phyloP scores from a whole-genome alignment of 2,888 invertebrate species.

The Diaphora mendica region DNA sequence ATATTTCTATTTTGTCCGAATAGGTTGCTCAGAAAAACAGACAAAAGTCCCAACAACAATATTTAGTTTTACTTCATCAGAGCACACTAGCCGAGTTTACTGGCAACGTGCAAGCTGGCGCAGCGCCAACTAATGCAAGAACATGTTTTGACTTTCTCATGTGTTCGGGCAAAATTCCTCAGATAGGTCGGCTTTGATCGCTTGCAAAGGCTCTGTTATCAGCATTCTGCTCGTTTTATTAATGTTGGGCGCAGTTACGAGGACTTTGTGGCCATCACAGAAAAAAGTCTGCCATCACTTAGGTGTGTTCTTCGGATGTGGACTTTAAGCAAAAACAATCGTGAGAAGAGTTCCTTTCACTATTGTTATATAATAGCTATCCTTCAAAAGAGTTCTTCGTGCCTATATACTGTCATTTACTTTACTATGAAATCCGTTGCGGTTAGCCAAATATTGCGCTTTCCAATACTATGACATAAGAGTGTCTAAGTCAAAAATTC shows the following conservation, averaged over 20 bases:
- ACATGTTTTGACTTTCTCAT: constrained; percentile 47
- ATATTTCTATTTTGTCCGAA: background rate
- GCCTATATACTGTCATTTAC: constrained; percentile 12
- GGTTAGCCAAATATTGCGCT: background rate
- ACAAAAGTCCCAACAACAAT: constrained; percentile 4
- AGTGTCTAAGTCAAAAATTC: background rate
- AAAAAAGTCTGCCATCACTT: constrained; percentile 24
- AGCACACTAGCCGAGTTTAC: constrained; percentile 32
- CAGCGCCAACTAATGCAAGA: constrained; percentile 50
- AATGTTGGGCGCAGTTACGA: constrained; percentile 41
- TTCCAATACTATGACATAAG: constrained; percentile 10
- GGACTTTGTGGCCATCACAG: constrained; percentile 15
- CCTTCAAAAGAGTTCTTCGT: constrained; percentile 13
- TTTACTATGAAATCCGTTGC: constrained; percentile 1
- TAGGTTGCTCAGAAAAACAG: background rate
- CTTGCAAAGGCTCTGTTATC: constrained; percentile 48
- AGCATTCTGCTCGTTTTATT: constrained; percentile 45
- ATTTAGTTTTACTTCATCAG: constrained; percentile 51
- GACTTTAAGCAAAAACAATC: constrained; percentile 12
- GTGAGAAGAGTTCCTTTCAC: no score
- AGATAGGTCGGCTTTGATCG: constrained; percentile 46
- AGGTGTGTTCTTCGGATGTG: constrained; percentile 19
- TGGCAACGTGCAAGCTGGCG: constrained; percentile 45
- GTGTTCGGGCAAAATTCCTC: constrained; percentile 47
- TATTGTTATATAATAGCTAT: no score